Base-by-base conservation (phyloP, 2,113 vertebrate genomes). In the Taurulus bubalis region DNA sequence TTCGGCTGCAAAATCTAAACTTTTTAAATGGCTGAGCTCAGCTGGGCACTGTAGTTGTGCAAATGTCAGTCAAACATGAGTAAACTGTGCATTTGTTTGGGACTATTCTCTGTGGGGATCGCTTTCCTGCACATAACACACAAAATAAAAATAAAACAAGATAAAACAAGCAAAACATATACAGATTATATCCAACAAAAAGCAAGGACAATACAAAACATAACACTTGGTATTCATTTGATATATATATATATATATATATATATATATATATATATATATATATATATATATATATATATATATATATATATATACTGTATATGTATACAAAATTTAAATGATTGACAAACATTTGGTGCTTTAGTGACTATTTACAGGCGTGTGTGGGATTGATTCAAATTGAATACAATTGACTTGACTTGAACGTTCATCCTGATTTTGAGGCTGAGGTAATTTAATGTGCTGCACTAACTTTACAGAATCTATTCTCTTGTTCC, bases 401-500 rank as follows among this genome's bases (percentile, higher is more conserved):
- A 40, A 64, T 7, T 24, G 12, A 24, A 22, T 30, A 30, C 16
- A 12, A 63, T 12, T 22, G 8, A 36, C 22, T 42, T 65, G 63
- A 24, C 22, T 40, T 40, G n/a, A 65, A 26, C 26, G 14, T 26
- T 32, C 26, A 28, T 58, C 40, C 3, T 76, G 28, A 45, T 63
- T 45, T 59, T 60, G 12, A 2, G 22, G 10, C 62, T 20, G 11
- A 8, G 3, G 8, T 45, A 11, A 64, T 28, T 16, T 16, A 6
- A 42, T 26, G 15, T 28, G 14, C 20, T 30, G 14, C 28, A n/a
- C 1, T 60, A 34, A 64, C 15, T 26, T 67, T 40, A 26, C 24
- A 51, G 28, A 47, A 0, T 45, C 6, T 69, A 36, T 63, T 67
- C 7, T 87, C 26, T 65, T 8, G 0, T 83, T 30, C 55, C 86